phyloP scores from a whole-genome alignment of 2,888 invertebrate genomes.

The Volucella inflata region DNA sequence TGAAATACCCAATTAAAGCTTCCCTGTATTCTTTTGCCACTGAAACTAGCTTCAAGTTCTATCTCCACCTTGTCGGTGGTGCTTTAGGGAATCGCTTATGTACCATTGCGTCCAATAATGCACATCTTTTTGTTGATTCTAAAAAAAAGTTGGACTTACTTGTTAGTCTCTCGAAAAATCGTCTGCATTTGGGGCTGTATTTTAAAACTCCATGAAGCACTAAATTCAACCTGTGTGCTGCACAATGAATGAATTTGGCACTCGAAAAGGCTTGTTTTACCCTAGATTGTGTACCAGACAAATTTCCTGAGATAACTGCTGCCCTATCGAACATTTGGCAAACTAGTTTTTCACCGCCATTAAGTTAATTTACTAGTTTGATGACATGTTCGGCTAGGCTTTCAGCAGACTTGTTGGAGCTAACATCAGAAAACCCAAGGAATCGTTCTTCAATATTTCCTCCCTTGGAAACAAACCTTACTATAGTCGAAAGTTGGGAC shows the following conservation, averaged over 20 bases:
- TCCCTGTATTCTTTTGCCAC: conserved; percentile 9
- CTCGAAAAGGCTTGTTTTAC: not conserved
- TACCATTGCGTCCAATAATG: conserved; percentile 31
- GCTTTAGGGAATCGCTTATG: conserved; percentile 23
- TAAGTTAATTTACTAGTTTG: not conserved
- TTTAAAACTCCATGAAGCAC: conserved; percentile 12
- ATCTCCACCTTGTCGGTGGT: conserved; percentile 30
- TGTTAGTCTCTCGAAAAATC: conserved; percentile 21
- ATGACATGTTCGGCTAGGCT: not conserved
- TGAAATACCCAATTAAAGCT: not conserved
- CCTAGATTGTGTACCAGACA: conserved; percentile 8
- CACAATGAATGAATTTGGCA: conserved; percentile 26
- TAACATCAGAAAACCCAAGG: conserved; percentile 8
- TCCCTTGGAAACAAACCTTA: too few relatives aligned
- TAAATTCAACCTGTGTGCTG: conserved; percentile 20
- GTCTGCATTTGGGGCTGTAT: conserved; percentile 15
- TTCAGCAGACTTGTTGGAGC: conserved; percentile 5
- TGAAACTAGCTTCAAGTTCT: conserved; percentile 16
- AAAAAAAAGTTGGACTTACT: conserved; percentile 25
- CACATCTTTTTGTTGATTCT: conserved; percentile 19
- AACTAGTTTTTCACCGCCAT: conserved; percentile 9
- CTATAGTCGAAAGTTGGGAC: conserved; percentile 20
- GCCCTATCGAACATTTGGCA: conserved; percentile 22
- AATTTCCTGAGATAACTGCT: too few relatives aligned
- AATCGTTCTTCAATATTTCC: conserved; percentile 16